Conservation (phyloP, 64 coral and sea anemone species). For the Pocillopora verrucosa region DNA sequence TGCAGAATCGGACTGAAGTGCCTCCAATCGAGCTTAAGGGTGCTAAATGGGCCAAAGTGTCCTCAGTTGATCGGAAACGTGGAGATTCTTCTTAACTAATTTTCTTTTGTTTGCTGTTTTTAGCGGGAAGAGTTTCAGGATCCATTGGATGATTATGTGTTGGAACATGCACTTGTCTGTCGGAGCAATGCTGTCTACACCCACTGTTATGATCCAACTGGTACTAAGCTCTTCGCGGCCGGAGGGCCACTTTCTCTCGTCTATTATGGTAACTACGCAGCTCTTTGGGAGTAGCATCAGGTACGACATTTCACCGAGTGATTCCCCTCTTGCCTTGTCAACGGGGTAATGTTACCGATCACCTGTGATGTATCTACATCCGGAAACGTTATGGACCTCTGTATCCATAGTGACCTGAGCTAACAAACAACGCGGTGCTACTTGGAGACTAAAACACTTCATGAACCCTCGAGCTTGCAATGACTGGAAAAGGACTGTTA, state of each 20-base stretch:
- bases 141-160: slow-evolving; percentile 48
- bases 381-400: background rate
- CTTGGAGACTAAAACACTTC: too few species aligned
- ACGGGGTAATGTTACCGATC: background rate
- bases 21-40: too few species aligned
- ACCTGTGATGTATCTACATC: background rate
- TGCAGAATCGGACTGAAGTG: too few species aligned
- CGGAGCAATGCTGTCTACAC: slow-evolving; percentile 93
- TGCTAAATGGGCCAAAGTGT: too few species aligned
- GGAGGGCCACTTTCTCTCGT: slow-evolving; percentile 90
- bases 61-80: too few species aligned
- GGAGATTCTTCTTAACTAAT: background rate
- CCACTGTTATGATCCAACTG: slow-evolving; percentile 92
- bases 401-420: too few species aligned
- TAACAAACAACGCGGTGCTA: too few species aligned
- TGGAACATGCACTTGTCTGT: slow-evolving; percentile 56
- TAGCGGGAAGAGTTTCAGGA: slow-evolving; percentile 32
- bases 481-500: too few species aligned
- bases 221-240: slow-evolving; percentile 86
- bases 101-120: background rate
- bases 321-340: background rate
- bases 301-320: background rate
- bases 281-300: slow-evolving; percentile 75
- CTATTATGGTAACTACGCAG: slow-evolving; percentile 89
- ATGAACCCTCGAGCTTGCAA: too few species aligned